Evolutionary conservation across 1,140 invertebrate species (phyloP).

Genomic region (Tetragonula clypearis): DNA sequence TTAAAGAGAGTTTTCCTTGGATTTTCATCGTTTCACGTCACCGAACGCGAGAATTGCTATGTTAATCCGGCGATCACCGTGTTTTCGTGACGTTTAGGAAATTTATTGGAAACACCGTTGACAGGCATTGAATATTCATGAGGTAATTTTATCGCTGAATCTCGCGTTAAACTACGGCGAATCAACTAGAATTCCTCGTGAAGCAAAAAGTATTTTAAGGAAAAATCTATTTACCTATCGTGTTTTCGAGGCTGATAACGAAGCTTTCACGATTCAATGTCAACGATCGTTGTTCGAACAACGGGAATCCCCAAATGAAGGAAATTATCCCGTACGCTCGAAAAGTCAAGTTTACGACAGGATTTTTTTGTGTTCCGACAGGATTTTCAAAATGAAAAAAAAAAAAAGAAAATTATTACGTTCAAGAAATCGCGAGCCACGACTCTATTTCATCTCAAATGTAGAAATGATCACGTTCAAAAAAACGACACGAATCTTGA

Average conservation of each 20-base stretch:
- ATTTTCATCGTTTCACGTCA: neutral
- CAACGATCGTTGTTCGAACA: too few relatives aligned
- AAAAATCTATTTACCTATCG: neutral
- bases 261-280: too few relatives aligned
- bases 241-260: neutral
- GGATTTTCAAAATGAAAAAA: neutral
- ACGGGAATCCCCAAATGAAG: too few relatives aligned
- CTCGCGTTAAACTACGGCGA: neutral
- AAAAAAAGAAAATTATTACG: neutral
- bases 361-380: too few relatives aligned
- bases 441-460: neutral
- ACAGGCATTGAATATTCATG: constrained; percentile 41
- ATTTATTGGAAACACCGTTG: constrained; percentile 5
- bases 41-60: neutral
- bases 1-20: neutral
- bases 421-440: neutral
- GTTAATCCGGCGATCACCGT: neutral
- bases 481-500: neutral
- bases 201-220: neutral
- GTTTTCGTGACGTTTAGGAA: neutral
- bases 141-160: neutral
- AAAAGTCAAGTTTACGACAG: too few relatives aligned
- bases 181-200: neutral
- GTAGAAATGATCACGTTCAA: neutral
- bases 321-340: too few relatives aligned